Conservation (phyloP, 2,113 vertebrate genomes). For the Ciconia stormi region DNA sequence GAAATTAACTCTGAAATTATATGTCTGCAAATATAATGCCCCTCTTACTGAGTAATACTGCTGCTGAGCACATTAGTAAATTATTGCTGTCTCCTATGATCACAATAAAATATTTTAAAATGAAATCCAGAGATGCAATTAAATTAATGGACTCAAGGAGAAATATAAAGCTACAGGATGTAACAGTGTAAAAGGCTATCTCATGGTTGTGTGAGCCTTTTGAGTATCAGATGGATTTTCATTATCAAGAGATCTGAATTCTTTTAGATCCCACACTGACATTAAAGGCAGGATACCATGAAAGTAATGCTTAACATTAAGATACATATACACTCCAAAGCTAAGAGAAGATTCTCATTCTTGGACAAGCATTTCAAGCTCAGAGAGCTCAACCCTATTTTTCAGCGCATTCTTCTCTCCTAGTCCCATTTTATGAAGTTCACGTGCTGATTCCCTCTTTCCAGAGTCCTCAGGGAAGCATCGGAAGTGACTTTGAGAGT, state of each 20-base stretch:
- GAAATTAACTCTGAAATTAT: constrained; percentile 47
- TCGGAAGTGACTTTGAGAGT: neutral
- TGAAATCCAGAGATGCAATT: constrained; percentile 28
- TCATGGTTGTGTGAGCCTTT: constrained; percentile 10
- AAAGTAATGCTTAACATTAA: neutral
- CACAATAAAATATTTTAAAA: constrained; percentile 50
- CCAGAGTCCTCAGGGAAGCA: neutral
- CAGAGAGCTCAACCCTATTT: neutral
- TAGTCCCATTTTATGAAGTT: neutral
- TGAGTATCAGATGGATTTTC: constrained; percentile 15
- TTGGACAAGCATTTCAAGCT: neutral
- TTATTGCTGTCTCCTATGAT: constrained; percentile 34
- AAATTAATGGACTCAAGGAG: constrained; percentile 52
- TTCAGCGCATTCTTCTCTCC: neutral
- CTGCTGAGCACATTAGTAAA: constrained; percentile 30
- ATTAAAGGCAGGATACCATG: constrained; percentile 23
- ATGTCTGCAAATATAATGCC: constrained; percentile 25
- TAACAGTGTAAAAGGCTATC: neutral
- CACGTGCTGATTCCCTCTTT: neutral
- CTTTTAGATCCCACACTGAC: neutral
- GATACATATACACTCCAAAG: neutral
- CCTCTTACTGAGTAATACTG: neutral
- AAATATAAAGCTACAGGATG: constrained; percentile 29
- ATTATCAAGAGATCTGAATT: constrained; percentile 5
- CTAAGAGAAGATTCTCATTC: neutral